Base-by-base conservation (phyloP, 2,113 vertebrate species). In the Aramus guarauna region DNA sequence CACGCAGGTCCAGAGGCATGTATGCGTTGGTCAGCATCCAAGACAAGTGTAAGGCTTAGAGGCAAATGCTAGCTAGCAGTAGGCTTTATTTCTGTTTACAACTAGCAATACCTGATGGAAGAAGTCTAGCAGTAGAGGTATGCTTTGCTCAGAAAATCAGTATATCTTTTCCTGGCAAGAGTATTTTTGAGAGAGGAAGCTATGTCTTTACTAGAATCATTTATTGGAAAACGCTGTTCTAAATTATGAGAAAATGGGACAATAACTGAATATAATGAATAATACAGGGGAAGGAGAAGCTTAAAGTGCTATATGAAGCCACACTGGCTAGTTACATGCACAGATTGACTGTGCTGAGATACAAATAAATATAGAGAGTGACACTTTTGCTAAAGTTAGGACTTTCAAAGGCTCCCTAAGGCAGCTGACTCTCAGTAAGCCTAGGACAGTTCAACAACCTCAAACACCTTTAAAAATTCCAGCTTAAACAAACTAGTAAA, bases 1-100 rank as follows among this genome's bases (percentile, higher is more conserved):
- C 22, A n/a, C 6, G 3, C 3, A 17, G 19, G 3, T 91, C 55
- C 45, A 52, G 53, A 56, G 23, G 4, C 1, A 1, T 10, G 41
- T 26, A 36, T 11, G 7, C 9, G 24, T 43, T 13, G 23, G 29
- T 64, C 69, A 45, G 29, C 58, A 63, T 15, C 16, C 41, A 63
- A 48, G 56, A 39, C 36, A 73, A 55, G 6, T 7, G 8, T 41
- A 85, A 90, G 7, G 43, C 16, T 91, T 86, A 80, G 7, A 59
- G 47, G 32, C 13, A 58, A 63, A 83, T 30, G 26, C 10, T 26
- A 60, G 30, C 12, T 43, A 64, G 13, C 22, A 36, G 27, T 0
- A 23, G 9, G 32, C 12, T 88, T 88, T n/a, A 27, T 23, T 80
- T 79, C 22, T 72, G 10, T 34, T 80, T 53, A 26, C 39, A 83